Evolutionary conservation across 1,140 invertebrate species (phyloP), one percentile per base, ranked within the genome.

Genomic region (Helicoverpa armigera): DNA sequence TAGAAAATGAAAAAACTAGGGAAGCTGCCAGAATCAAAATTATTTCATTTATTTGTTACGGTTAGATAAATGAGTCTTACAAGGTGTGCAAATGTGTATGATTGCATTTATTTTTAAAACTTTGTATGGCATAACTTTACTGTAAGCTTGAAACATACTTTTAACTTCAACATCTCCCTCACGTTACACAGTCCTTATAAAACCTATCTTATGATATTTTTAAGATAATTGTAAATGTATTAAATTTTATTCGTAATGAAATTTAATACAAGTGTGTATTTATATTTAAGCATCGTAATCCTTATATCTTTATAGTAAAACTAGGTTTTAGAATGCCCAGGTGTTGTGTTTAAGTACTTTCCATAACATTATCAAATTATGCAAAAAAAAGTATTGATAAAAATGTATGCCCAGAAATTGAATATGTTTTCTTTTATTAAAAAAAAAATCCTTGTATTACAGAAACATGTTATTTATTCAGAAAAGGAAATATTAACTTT

Each of bases 261-360:
- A 43, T 43, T 43, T 70, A 70, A 70, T 23, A 70, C 60, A 31
- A 31, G 60, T 18, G 13, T 63, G 18, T 63, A 31, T 29, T 63
- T 63, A 63, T 63, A 23, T 63, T 63, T 63, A 63, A 63, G 14
- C 10, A 18, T 58, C 35, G 9, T 9, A 9, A 18, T 63, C 16
- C 48, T 29, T 70, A 69, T 9, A 69, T 48, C 18, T 69, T 69
- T 69, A 69, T 69, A 43, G 43, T 16, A 50, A 18, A 50, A 50
- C 11, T n/a, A 69, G 10, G 13, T 35, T 35, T 67, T 50, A 18
- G 16, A 67, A 67, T 4, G n/a, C 16, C n/a, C 18, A 14, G 35
- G 56, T 58, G 16, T 58, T 58, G 18, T 16, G n/a, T 23, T 58
- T 11, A 23, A 58, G 18, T 43, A 7, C 35, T 43, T 9, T 43